These are phyloP conservation scores for Epizoanthus scotinus DNA, from an alignment of 92 coral and sea anemone genomes.

Conservation along the genomic window DNA sequence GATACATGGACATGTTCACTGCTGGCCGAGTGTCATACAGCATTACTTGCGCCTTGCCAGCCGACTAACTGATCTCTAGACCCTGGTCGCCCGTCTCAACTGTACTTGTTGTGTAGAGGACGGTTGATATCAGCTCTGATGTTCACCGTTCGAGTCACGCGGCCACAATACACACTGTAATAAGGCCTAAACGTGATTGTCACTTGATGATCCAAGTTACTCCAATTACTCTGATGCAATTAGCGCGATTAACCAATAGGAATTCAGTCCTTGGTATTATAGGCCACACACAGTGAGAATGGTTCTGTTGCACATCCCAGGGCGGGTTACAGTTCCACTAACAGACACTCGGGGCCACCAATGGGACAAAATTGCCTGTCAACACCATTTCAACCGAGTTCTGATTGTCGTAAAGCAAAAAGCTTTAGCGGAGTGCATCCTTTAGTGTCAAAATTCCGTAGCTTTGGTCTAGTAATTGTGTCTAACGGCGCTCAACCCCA, in stretches of 20 bases:
- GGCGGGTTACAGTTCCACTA: slow-evolving; percentile 70
- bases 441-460: slow-evolving; percentile 64
- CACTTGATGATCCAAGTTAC: slow-evolving; percentile 69
- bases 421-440: slow-evolving; percentile 60
- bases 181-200: slow-evolving; percentile 69
- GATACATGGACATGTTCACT: slow-evolving; percentile 90
- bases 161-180: slow-evolving; percentile 68
- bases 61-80: slow-evolving; percentile 44
- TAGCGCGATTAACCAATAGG: slow-evolving; percentile 76
- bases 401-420: slow-evolving; percentile 61
- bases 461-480: slow-evolving; percentile 70
- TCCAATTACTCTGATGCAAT: slow-evolving; percentile 77
- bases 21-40: slow-evolving; percentile 44
- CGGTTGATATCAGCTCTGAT: slow-evolving; percentile 9
- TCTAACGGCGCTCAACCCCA: slow-evolving; percentile 54
- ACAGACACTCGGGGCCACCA: slow-evolving; percentile 70
- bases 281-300: slow-evolving; percentile 94
- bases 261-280: slow-evolving; percentile 55
- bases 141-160: slow-evolving; percentile 75
- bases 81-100: slow-evolving; percentile 24
- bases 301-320: slow-evolving; percentile 59
- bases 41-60: slow-evolving; percentile 47
- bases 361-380: slow-evolving; percentile 85
- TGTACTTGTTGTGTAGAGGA: slow-evolving; percentile 25
- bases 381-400: slow-evolving; percentile 87